Conservation (phyloP, 2,797 vertebrate genomes). For the Hozukius guyotensis region DNA sequence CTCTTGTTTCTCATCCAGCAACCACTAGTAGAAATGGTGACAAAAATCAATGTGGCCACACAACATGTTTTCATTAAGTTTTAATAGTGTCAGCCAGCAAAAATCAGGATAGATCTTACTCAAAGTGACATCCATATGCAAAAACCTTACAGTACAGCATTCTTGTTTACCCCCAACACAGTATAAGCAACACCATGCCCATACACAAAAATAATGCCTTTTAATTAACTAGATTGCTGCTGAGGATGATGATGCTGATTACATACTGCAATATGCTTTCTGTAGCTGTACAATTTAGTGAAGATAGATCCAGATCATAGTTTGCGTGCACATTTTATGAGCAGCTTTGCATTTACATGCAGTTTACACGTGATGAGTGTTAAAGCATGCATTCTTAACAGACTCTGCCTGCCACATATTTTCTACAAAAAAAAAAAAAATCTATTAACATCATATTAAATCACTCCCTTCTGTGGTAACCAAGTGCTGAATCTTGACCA, state of each 20-base stretch:
- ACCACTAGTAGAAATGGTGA: background rate
- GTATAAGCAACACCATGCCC: conserved; percentile 73
- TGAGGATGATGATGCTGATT: conserved; percentile 57
- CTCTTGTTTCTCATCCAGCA: background rate
- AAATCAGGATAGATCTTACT: conserved; percentile 64
- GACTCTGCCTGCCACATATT: conserved; percentile 57
- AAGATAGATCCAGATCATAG: conserved; percentile 52
- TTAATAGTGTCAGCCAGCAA: conserved; percentile 80
- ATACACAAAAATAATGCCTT: conserved; percentile 81
- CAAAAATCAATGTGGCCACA: conserved; percentile 40
- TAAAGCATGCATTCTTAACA: conserved; percentile 76
- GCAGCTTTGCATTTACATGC: conserved; percentile 81
- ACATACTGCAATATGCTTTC: conserved; percentile 54
- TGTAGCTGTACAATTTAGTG: conserved; percentile 72
- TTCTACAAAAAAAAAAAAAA: conserved; percentile 57
- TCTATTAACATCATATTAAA: conserved; percentile 68
- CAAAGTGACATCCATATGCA: conserved; percentile 68
- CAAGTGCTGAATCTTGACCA: conserved; percentile 74
- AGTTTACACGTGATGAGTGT: conserved; percentile 70
- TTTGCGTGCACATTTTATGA: conserved; percentile 66
- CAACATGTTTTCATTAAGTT: conserved; percentile 71
- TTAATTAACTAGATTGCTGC: conserved; percentile 59
- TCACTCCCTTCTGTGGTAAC: conserved; percentile 77
- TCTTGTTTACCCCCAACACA: conserved; percentile 58
- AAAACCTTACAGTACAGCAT: conserved; percentile 69